phyloP scores from a whole-genome alignment of 2,797 vertebrate species.

The Allobates femoralis region DNA sequence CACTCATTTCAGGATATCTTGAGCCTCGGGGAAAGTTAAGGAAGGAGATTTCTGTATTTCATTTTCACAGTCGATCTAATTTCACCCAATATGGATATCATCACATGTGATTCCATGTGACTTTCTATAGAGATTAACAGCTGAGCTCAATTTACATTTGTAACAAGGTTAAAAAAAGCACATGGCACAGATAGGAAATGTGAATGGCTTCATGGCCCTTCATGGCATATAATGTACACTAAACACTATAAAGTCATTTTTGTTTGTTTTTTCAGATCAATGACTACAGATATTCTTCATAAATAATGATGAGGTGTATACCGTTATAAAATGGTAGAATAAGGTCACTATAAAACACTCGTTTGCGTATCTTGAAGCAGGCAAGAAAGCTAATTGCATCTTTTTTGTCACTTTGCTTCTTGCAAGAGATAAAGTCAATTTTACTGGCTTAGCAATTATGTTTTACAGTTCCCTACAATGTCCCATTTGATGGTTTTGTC shows the following conservation, averaged over 20 bases:
- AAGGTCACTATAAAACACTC: not conserved
- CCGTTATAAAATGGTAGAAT: not conserved
- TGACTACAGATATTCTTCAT: not conserved
- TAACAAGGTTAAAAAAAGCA: no score
- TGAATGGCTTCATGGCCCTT: not conserved
- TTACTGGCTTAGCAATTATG: constrained; percentile 57
- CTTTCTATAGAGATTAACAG: no score
- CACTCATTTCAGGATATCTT: no score
- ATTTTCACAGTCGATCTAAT: no score
- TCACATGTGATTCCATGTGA: no score
- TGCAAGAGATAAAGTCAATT: constrained; percentile 41
- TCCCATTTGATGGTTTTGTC: constrained; percentile 54
- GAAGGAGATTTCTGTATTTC: no score
- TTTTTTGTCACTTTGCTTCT: constrained; percentile 20
- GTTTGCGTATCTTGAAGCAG: not conserved
- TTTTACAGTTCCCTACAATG: constrained; percentile 59
- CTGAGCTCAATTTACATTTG: no score
- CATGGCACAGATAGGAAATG: not conserved
- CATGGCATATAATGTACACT: not conserved
- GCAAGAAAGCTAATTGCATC: constrained; percentile 13
- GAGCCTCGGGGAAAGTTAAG: no score
- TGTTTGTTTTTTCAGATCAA: not conserved
- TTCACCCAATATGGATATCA: no score
- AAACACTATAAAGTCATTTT: not conserved
- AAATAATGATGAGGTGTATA: not conserved